Conservation (phyloP, 2,797 vertebrate species). For the Bryconaethiops microstoma region DNA sequence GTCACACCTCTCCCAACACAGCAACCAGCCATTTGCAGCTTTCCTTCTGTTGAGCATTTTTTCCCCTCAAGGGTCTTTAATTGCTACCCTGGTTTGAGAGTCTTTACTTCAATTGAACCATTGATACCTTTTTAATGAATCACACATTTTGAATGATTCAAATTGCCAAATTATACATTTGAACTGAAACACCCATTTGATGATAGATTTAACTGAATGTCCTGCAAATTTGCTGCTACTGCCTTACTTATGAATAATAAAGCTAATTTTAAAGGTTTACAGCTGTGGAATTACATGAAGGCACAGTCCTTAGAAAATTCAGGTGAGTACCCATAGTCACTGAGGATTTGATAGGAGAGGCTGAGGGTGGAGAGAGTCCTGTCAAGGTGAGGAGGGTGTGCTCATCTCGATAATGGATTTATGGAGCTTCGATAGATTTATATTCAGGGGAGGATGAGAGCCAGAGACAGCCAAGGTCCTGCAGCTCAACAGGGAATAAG, state of each 20-base stretch:
- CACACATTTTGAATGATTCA: conserved; percentile 27
- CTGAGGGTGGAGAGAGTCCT: conserved; percentile 44
- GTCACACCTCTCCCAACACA: conserved; percentile 39
- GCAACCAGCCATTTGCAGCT: conserved; percentile 37
- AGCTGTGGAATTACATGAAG: conserved; percentile 19
- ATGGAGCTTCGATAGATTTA: conserved; percentile 57
- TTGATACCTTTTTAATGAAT: conserved; percentile 33
- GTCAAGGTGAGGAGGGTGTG: conserved; percentile 48
- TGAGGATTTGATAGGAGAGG: conserved; percentile 42
- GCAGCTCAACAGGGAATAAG: conserved; percentile 41
- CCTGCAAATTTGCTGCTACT: conserved; percentile 8
- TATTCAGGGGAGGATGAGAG: conserved; percentile 48
- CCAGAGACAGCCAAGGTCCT: conserved; percentile 57
- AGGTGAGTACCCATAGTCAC: conserved; percentile 21
- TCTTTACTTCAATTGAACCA: conserved; percentile 19
- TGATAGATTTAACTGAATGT: conserved; percentile 8
- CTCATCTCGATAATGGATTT: conserved; percentile 51
- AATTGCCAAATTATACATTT: conserved; percentile 10
- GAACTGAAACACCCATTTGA: conserved; percentile 24
- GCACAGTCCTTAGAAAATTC: conserved; percentile 29
- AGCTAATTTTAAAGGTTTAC: background rate
- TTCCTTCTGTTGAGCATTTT: conserved; percentile 37
- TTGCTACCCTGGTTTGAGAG: conserved; percentile 16
- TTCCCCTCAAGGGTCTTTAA: conserved; percentile 34
- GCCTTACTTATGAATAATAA: conserved; percentile 16